Evolutionary conservation across 92 coral and sea anemone species (phyloP), one percentile per base, ranked within the genome.

Genomic region (Paramuricea clavata): DNA sequence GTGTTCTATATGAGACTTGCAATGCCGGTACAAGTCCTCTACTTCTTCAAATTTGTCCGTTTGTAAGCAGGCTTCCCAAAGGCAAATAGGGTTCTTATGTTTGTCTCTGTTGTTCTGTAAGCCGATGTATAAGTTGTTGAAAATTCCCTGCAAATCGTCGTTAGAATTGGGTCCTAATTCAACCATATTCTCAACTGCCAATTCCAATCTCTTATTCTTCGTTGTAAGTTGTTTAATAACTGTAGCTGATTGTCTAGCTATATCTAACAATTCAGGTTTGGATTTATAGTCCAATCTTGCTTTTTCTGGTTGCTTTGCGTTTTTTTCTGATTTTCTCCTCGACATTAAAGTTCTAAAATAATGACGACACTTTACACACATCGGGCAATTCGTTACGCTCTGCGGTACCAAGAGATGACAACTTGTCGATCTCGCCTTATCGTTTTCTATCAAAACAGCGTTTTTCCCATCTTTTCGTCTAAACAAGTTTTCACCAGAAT

Each of bases 331-430:
- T 35, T 49, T 74, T 74, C 19, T 69, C 69, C 80, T 42, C 70
- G 72, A 25, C 52, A 74, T 72, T 57, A 87, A 77, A 78, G 90
- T 56, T 56, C 90, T 52, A 1, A 80, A 73, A 30, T 80, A 80
- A 47, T 87, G 68, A 27, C 57, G 42, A 7, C 64, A 60, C 30
- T 67, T 36, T 49, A 78, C 61, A 34, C 90, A 81, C 13, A 52
- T 62, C 12, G 43, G 49, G 57, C 88, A 84, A 22, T 1, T 50
- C 2, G 43, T 27, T 4, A 4, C 19, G 4, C 17, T 44, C 12
- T 69, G 27, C 9, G 76, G 44, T 3, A 69, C 43, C 2, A 65
- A 28, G 23, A 69, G 42, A 3, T 32, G 9, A 22, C 76, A 32
- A 13, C 25, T 69, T 1, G 44, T 32, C 5, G 76, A 69, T 56